These are phyloP conservation scores for Phocides pigmalion DNA, from an alignment of 1,140 invertebrate species.

Conservation along the genomic window DNA sequence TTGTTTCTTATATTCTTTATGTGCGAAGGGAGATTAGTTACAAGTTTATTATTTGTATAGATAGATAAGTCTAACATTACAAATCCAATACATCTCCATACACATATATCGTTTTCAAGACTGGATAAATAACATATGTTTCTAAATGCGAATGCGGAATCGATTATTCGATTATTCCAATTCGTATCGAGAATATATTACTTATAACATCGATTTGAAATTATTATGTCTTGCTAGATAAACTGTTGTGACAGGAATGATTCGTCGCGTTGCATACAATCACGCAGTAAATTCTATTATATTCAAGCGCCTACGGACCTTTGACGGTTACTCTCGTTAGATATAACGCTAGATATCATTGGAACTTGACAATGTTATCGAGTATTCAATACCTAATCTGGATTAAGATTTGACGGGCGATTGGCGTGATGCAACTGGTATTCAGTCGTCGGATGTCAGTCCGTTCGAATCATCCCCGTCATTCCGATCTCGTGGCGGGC, in stretches of 20 bases:
- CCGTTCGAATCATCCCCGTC: conserved; percentile 25
- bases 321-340: conserved; percentile 13
- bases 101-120: neutral
- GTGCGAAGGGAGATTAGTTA: no score
- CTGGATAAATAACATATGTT: neutral
- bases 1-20: no score
- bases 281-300: conserved; percentile 36
- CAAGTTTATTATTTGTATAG: no score
- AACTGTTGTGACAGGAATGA: conserved; percentile 35
- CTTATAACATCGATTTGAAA: conserved; percentile 28
- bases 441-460: conserved; percentile 21
- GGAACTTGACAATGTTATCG: conserved; percentile 23
- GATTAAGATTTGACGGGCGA: conserved; percentile 23
- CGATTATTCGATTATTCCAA: conserved; percentile 20
- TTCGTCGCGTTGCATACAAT: conserved; percentile 33
- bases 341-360: conserved; percentile 22
- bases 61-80: no score
- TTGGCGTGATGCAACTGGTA: conserved; percentile 27
- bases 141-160: conserved; percentile 16
- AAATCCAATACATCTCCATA: neutral
- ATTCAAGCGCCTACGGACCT: conserved; percentile 10
- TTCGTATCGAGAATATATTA: conserved; percentile 23
- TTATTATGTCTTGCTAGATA: conserved; percentile 31
- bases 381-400: conserved; percentile 28
- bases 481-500: conserved; percentile 16